Base-by-base conservation (phyloP, 2,797 vertebrate genomes). In the Amniataba percoides region DNA sequence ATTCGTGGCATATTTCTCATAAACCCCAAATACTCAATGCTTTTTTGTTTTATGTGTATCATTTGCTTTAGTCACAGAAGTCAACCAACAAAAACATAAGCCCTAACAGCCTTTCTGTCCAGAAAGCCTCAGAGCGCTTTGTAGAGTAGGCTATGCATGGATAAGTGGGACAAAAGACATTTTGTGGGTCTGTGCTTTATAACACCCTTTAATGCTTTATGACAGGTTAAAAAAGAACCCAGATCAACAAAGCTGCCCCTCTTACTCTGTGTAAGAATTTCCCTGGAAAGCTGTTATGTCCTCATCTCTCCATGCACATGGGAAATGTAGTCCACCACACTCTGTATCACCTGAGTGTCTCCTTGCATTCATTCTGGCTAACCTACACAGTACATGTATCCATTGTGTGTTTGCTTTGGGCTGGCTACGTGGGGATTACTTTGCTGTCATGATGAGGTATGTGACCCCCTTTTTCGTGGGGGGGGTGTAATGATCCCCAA, bases 391-490 rank as follows among this genome's bases (percentile, higher is more conserved):
- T 56, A 45, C 60, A 49, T 4, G 10, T 71, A 55, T 59, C 42
- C 48, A 13, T 51, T 78, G 69, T 68, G 68, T 45, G 64, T 74
- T 59, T 82, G 61, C 53, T 75, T 61, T 52, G 79, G 77, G 71
- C 48, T 56, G 39, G 1, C 74, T 77, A 16, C 65, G 78, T 60
- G 51, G 56, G 80, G 88, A 93, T 92, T 91, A 91, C 69, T 70
- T 69, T 69, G 62, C 81, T 81, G 77, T 82, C 83, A 71, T 74
- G 48, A 86, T 90, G 81, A 82, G 86, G 80, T 82, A 84, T 87
- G 78, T 87, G 90, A 91, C 91, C 88, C 88, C 84, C 83, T 67
- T 93, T 94, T 89, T 81, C 59, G 15, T 71, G 64, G 78, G 61
- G n/a, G n/a, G n/a, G n/a, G n/a, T n/a, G n/a, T n/a, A n/a, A 36